Base-by-base conservation (phyloP, 2,113 vertebrate species). In the Pyxicephalus adspersus region DNA sequence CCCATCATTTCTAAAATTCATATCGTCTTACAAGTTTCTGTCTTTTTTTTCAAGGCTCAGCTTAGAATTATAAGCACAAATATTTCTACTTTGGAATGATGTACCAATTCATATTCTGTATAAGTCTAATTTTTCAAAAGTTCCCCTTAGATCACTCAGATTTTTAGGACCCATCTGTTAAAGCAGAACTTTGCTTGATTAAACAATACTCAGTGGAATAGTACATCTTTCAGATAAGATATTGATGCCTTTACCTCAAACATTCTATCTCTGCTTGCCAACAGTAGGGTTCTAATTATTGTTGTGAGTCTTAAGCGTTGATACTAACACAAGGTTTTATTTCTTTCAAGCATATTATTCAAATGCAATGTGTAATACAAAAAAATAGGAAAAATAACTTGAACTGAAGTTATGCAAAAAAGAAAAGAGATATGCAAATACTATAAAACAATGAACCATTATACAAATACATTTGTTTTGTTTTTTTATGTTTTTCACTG, bases 151-250 rank as follows among this genome's bases (percentile, higher is more conserved):
- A 68, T 57, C 64, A 68, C 64, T 38, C 52, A 79, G 29, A 25
- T 38, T 57, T 57, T 79, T 79, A 79, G 65, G 54, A 60, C 23
- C 64, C 64, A 79, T 79, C 77, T 79, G 77, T 70, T 68, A 60
- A 60, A 70, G 52, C 51, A 79, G 64, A 50, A 31, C 38, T 64
- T 77, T 65, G 60, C 75, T 77, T 67, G 76, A 78, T 78, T 78
- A 78, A 78, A 58, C 64, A 67, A 67, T 78, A 67, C 76, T 67
- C 76, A 34, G 64, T 57, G 76, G 76, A 67, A 67, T 67, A 57
- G 76, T 67, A 58, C 76, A 78, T 78, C 64, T 67, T 67, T 78
- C 31, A 60, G 54, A 60, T 38, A 78, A 66, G 25, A 38, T 57
- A 18, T 67, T 58, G 45, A 77, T 55, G 50, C 55, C n/a, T 15